Evolutionary conservation across 2,113 vertebrate genomes (phyloP).

Genomic region (Gasterosteus nipponicus): DNA sequence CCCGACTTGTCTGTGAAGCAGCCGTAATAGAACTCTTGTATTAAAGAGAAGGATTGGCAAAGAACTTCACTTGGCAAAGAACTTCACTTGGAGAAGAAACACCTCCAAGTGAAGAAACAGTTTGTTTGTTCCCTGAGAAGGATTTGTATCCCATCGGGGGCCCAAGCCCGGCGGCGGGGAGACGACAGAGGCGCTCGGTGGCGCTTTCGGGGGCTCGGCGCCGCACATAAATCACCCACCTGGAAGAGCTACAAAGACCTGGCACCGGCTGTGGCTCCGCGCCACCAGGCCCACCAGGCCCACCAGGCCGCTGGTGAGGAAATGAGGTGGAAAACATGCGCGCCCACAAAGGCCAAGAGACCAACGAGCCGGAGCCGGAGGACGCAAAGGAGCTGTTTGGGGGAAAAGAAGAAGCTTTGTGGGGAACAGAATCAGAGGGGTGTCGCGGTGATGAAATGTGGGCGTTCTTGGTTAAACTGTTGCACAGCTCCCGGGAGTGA

Average conservation of each 20-base stretch:
- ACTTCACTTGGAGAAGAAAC: conserved; percentile 25
- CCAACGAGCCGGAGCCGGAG: background rate
- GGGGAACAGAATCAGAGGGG: background rate
- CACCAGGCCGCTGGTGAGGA: conserved; percentile 55
- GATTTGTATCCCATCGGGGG: conserved; percentile 63
- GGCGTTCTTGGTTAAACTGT: conserved; percentile 41
- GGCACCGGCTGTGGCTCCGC: conserved; percentile 51
- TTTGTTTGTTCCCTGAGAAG: conserved; percentile 59
- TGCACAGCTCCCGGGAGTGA: conserved; percentile 31
- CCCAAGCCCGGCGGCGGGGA: conserved; percentile 70
- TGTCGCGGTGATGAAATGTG: conserved; percentile 11
- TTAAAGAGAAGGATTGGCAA: background rate
- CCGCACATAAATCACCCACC: conserved; percentile 77
- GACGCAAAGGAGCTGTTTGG: too few species aligned
- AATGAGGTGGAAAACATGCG: conserved; percentile 54
- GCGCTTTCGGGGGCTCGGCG: conserved; percentile 59
- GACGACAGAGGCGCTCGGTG: conserved; percentile 55
- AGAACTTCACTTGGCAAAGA: background rate
- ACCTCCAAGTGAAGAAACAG: conserved; percentile 45
- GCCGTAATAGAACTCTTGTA: too few species aligned
- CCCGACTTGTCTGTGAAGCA: too few species aligned
- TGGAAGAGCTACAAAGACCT: conserved; percentile 67
- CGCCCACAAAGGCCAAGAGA: conserved; percentile 51
- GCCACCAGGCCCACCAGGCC: conserved; percentile 30
- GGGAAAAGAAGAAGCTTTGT: background rate